These are phyloP conservation scores for Steromphala cineraria DNA, from an alignment of 2,888 invertebrate species.

Conservation along the genomic window DNA sequence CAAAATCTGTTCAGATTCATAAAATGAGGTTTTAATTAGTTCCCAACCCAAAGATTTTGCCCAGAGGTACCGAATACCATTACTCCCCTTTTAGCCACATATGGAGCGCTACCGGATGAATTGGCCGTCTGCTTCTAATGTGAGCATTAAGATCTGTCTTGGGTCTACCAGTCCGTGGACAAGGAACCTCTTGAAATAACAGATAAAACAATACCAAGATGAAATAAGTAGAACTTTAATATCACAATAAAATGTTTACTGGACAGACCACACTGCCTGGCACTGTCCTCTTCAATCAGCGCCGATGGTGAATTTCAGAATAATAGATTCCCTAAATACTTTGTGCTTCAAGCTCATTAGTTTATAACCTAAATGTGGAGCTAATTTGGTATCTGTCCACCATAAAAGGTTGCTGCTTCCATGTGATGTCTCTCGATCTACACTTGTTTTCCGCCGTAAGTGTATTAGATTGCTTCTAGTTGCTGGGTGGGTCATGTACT, in stretches of 20 bases:
- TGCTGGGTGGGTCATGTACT: too few relatives aligned
- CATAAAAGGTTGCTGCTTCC: not conserved
- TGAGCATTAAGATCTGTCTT: not conserved
- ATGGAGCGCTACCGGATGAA: not conserved
- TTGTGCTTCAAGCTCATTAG: not conserved
- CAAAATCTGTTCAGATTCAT: too few relatives aligned
- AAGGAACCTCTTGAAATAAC: too few relatives aligned
- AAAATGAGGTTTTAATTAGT: not conserved
- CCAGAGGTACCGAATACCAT: not conserved
- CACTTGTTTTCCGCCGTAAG: not conserved
- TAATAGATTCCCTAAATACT: not conserved
- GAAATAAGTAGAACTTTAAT: not conserved
- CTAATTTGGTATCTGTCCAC: not conserved
- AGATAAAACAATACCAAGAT: not conserved
- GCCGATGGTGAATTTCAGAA: not conserved
- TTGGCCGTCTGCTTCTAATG: not conserved
- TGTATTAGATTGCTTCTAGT: too few relatives aligned
- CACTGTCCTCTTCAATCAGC: not conserved
- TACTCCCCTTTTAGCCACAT: not conserved
- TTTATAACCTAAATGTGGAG: not conserved
- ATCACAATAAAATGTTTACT: constrained; percentile 1
- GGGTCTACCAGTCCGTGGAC: not conserved
- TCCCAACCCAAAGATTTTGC: not conserved
- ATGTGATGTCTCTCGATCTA: not conserved
- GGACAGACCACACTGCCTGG: not conserved